phyloP scores from a whole-genome alignment of 2,113 vertebrate genomes.

The Lagopus leucura region DNA sequence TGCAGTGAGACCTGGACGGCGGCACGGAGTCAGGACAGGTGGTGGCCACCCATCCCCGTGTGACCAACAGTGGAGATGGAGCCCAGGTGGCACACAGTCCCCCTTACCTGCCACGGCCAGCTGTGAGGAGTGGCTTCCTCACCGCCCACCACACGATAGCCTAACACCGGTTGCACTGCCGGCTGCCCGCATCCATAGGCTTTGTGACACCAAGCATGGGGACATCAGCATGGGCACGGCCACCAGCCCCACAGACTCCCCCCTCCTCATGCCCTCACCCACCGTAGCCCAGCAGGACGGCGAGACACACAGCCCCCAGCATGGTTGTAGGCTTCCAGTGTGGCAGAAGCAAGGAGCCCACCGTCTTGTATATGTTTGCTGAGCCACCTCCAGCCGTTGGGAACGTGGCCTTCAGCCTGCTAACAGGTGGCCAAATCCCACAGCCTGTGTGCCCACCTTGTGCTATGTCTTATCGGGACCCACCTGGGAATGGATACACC shows the following conservation, averaged over 20 bases:
- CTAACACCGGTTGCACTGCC: constrained; percentile 68
- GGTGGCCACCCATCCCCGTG: too few species aligned
- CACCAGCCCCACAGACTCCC: background rate
- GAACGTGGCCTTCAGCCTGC: background rate
- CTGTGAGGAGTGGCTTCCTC: constrained; percentile 84
- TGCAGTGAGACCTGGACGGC: constrained; percentile 87
- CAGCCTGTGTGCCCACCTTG: background rate
- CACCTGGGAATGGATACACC: too few species aligned
- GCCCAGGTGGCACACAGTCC: background rate
- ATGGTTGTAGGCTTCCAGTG: background rate
- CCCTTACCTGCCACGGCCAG: constrained; percentile 94
- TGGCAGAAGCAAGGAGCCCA: accelerated
- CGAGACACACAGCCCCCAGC: constrained; percentile 46
- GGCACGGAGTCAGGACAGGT: background rate
- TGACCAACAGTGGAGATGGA: background rate
- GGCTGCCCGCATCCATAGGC: constrained; percentile 88
- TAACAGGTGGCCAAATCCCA: background rate
- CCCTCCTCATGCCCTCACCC: accelerated
- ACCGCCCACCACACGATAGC: constrained; percentile 87
- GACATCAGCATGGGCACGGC: background rate
- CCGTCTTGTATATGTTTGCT: constrained; percentile 9
- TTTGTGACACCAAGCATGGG: background rate
- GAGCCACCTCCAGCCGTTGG: background rate
- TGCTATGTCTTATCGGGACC: too few species aligned
- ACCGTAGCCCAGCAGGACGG: constrained; percentile 68